Evolutionary conservation across 2,797 vertebrate species (phyloP), one percentile per base, ranked within the genome.

Genomic region (Menidia menidia): DNA sequence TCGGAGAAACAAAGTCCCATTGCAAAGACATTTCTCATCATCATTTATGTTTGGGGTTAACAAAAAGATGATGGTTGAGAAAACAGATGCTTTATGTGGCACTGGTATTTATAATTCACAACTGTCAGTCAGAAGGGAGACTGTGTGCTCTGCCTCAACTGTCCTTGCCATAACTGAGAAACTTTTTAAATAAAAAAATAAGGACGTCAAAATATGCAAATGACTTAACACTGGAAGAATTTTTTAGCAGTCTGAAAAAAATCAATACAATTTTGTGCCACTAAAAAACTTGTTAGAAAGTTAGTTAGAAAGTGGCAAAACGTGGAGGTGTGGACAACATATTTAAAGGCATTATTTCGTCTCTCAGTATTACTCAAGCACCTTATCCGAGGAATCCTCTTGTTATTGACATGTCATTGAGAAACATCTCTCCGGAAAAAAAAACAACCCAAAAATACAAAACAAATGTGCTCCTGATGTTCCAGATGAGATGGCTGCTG

Each of bases 261-360:
- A n/a, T 42, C 31, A 48, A 60, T 47, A 16, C 35, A 61, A 48
- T 48, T 48, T 61, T 33, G 16, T 61, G 59, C 31, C 25, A 35
- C 14, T 35, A n/a, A 13, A 6, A 19, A 32, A 39, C 45, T 39
- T 48, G 44, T 30, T 61, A 19, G 32, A 42, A 41, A 14, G 15
- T 53, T 33, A 30, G 9, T 43, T 14, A n/a, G 61, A 64, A 64
- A 43, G 19, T 53, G 25, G 58, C 0, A 0, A 73, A 43, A 14
- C 70, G 50, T 9, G 13, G 54, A 83, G 68, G 64, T 68, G 64
- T 64, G 39, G 74, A 77, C 48, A 9, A 55, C 57, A 19, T 60
- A 80, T 72, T 56, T 30, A 32, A 13, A 71, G n/a, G 8, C 45
- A 68, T 69, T 52, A 43, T 68, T 82, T 33, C 43, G 18, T 11